Conservation (phyloP, 2,113 vertebrate species). For the Eclectus roratus region DNA sequence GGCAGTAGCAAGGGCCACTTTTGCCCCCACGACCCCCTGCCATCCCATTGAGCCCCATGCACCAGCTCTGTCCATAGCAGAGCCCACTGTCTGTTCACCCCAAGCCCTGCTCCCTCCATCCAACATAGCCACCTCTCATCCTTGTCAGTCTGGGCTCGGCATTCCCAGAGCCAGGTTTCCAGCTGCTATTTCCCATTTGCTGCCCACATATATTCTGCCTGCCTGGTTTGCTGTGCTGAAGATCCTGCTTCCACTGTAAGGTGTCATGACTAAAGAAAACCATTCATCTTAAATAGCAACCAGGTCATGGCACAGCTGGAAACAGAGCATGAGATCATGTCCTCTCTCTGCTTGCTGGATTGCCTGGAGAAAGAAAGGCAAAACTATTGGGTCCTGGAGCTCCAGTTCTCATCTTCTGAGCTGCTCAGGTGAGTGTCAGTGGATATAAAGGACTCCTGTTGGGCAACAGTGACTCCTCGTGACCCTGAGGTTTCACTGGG, state of each 20-base stretch:
- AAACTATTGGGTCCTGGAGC: background rate
- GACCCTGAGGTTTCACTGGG: background rate
- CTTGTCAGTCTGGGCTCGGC: accelerated
- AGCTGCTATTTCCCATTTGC: background rate
- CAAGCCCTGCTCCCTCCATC: background rate
- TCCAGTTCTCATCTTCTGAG: background rate
- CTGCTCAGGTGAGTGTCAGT: background rate
- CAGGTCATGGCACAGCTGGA: background rate
- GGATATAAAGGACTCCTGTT: background rate
- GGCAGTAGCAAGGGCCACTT: background rate
- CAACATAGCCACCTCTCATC: background rate
- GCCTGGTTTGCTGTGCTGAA: background rate
- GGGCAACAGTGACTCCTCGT: background rate
- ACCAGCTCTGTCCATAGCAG: background rate
- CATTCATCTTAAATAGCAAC: background rate
- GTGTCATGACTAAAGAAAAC: background rate
- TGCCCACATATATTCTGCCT: background rate
- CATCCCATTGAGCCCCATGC: background rate
- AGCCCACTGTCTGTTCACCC: background rate
- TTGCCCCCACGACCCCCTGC: background rate
- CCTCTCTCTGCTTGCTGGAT: background rate
- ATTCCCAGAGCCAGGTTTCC: background rate
- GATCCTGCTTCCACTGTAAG: background rate
- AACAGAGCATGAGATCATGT: background rate
- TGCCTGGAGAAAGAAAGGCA: background rate